Evolutionary conservation across 2,797 vertebrate species (phyloP).

Genomic region (Falco naumanni): DNA sequence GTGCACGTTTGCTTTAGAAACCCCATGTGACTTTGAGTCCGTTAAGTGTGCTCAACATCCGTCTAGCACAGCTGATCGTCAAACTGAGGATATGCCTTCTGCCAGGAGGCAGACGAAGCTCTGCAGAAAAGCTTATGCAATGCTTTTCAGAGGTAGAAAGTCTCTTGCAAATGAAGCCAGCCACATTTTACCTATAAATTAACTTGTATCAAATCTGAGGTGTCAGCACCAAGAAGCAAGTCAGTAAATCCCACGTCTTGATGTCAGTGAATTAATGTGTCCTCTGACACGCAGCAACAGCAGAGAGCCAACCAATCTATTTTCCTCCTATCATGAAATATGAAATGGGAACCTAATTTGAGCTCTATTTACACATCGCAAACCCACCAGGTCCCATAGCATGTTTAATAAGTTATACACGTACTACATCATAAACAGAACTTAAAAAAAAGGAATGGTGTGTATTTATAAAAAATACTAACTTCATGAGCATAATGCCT

Average conservation of each 20-base stretch:
- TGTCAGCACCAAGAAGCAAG: neutral
- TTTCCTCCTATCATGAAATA: neutral
- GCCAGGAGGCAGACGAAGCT: neutral
- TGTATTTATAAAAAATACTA: neutral
- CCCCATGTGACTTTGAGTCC: neutral
- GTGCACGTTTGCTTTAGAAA: neutral
- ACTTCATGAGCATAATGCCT: neutral
- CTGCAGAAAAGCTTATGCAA: neutral
- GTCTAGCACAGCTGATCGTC: neutral
- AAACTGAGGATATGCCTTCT: fast-evolving
- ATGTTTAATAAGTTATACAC: neutral
- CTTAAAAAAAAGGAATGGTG: neutral
- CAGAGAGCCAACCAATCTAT: neutral
- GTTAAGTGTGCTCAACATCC: conserved; percentile 4
- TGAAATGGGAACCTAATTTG: neutral
- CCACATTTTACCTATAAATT: neutral
- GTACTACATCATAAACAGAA: neutral
- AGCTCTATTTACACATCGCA: neutral
- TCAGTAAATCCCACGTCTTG: neutral
- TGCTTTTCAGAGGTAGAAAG: neutral
- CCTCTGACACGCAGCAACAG: neutral
- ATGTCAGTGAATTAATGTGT: neutral
- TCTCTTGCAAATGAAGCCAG: neutral
- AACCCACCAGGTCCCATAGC: neutral
- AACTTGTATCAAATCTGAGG: neutral